Evolutionary conservation across 2,113 vertebrate genomes (phyloP), one percentile per base, ranked within the genome.

Genomic region (Hipposideros armiger): DNA sequence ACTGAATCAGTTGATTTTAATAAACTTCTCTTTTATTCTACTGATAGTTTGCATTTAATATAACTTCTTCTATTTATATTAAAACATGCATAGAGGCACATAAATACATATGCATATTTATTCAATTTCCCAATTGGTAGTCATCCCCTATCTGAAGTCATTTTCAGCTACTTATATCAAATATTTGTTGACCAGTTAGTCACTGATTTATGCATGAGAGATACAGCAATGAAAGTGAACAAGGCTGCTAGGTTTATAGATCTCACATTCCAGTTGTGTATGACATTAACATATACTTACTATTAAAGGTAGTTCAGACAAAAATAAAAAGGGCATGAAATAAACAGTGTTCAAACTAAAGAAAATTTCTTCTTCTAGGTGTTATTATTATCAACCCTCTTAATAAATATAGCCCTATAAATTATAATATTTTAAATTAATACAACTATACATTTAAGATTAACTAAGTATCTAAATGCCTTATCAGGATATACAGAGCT

Each of bases 351-450:
- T 83, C 45, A 84, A 87, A 6, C 13, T 30, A 78, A 54, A 66
- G 1, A 90, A 80, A 60, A 19, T 20, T 47, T 47, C 4, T 28
- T 93, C 1, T 28, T 93, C 1, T 85, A 28, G 30, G 4, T 85
- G 17, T 60, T 89, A 56, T 5, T 26, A 22, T 69, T 60, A 28
- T 60, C n/a, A 87, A 69, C 5, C 3, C 8, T 78, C n/a, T 74
- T 40, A 17, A 84, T 62, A 92, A 66, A 47, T 36, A 66, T 76
- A 7, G 5, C n/a, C 6, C 20, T 45, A 74, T 66, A 58, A 40
- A 72, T 85, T 54, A 94, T 40, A 82, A 17, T n/a, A 45, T n/a
- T 47, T 15, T 52, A 64, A 91, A 84, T 88, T 42, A 93, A 69
- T 36, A 30, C 16, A 52, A 73, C 67, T 50, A 62, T 56, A 73